These are phyloP conservation scores for Antennarius striatus DNA, from an alignment of 2,113 vertebrate genomes.

Conservation along the genomic window DNA sequence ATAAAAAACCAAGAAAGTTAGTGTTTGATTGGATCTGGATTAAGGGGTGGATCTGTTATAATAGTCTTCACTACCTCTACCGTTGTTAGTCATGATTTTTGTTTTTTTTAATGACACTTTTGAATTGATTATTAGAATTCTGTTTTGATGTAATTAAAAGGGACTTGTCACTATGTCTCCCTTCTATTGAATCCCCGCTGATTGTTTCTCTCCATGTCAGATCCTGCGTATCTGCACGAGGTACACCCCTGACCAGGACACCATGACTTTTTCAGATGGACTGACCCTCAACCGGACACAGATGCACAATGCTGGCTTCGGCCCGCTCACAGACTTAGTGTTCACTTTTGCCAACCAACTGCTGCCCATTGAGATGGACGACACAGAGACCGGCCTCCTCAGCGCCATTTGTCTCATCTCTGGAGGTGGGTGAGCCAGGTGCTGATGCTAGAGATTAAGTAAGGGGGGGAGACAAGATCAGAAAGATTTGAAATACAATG, in stretches of 20 bases:
- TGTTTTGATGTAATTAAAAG: no score
- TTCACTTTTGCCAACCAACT: conserved; percentile 99
- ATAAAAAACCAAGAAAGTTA: no score
- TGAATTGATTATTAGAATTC: no score
- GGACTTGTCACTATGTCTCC: conserved; percentile 15
- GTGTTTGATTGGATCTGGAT: no score
- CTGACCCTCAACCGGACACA: conserved; percentile 98
- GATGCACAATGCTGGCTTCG: conserved; percentile 99
- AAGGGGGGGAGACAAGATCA: not conserved
- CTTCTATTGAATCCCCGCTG: conserved; percentile 1
- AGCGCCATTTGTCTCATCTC: conserved; percentile 99
- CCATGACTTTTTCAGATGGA: conserved; percentile 98
- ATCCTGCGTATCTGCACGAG: conserved; percentile 98
- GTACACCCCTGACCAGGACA: conserved; percentile 98
- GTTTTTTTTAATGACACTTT: no score
- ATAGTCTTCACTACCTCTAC: no score
- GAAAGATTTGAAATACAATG: not conserved
- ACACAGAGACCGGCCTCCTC: conserved; percentile 97
- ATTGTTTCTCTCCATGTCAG: conserved; percentile 63
- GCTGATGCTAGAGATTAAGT: not conserved
- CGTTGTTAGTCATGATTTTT: no score
- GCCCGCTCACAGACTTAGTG: conserved; percentile 95
- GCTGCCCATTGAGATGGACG: conserved; percentile 98
- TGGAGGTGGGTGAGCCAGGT: conserved; percentile 82
- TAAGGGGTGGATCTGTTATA: no score